These are phyloP conservation scores for Psilopogon haemacephalus DNA, from an alignment of 2,113 vertebrate species.

Conservation along the genomic window DNA sequence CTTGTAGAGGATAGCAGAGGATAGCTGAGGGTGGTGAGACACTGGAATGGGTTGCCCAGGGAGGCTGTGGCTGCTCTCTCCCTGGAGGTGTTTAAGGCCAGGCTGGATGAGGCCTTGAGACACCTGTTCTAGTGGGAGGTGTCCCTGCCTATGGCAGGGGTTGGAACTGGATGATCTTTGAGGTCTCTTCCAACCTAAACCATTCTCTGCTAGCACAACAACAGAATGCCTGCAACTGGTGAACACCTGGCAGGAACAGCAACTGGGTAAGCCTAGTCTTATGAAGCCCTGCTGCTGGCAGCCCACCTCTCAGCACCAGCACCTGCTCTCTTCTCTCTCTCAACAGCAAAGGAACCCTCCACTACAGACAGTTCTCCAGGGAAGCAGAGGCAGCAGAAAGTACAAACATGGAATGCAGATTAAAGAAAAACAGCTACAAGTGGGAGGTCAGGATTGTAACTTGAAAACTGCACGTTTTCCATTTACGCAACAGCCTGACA, in stretches of 20 bases:
- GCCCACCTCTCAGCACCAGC: fast-evolving
- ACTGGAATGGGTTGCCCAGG: too few relatives aligned
- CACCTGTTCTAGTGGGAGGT: too few relatives aligned
- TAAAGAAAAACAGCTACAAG: background rate
- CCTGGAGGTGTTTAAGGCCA: too few relatives aligned
- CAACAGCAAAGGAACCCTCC: background rate
- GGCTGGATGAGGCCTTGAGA: too few relatives aligned
- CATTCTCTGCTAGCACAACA: too few relatives aligned
- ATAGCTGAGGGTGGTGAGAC: too few relatives aligned
- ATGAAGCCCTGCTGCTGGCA: background rate
- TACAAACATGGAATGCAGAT: fast-evolving
- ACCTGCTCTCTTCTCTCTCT: background rate
- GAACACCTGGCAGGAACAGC: background rate
- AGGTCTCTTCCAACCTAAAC: too few relatives aligned
- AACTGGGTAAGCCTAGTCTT: background rate
- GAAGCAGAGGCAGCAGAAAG: background rate
- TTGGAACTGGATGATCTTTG: too few relatives aligned
- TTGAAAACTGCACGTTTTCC: background rate
- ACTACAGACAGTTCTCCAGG: background rate
- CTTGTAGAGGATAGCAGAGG: background rate
- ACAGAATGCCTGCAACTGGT: background rate
- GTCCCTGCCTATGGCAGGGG: too few relatives aligned
- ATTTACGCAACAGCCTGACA: background rate
- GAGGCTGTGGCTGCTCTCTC: too few relatives aligned
- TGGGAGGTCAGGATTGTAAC: background rate